Evolutionary conservation across 2,797 vertebrate species (phyloP).

Genomic region (Glyptemys insculpta): DNA sequence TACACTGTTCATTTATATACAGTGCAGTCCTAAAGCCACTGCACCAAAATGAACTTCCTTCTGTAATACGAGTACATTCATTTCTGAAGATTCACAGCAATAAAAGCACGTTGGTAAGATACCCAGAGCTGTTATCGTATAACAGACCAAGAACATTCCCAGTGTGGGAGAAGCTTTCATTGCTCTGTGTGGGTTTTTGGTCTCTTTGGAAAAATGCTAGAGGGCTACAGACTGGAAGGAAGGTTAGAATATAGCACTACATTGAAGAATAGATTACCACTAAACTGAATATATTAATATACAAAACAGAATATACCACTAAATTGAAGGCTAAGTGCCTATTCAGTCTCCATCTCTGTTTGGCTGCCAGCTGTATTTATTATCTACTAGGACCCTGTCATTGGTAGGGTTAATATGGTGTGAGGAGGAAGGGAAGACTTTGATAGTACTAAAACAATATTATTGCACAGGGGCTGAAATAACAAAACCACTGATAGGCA

Average conservation of each 20-base stretch:
- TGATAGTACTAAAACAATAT: background rate
- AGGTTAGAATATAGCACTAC: background rate
- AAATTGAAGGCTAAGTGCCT: background rate
- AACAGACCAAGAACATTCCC: background rate
- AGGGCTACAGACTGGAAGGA: background rate
- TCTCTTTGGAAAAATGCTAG: background rate
- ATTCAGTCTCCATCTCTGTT: background rate
- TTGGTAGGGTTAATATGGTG: background rate
- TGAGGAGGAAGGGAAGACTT: background rate
- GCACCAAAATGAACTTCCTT: rapidly evolving
- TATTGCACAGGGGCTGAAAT: background rate
- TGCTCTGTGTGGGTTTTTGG: background rate
- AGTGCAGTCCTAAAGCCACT: background rate
- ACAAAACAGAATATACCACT: background rate
- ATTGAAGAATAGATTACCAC: background rate
- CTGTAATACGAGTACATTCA: background rate
- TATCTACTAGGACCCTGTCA: background rate
- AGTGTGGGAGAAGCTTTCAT: background rate
- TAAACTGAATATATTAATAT: background rate
- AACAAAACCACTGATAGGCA: background rate
- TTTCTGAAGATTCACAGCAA: background rate
- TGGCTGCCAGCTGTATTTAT: background rate
- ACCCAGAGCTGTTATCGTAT: rapidly evolving
- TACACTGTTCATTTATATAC: slow-evolving; percentile 10
- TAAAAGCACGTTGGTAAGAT: background rate